Percentiles rank a stretch among this genome's conserved stretches.
phyloP scores from a whole-genome alignment of 2,113 vertebrate species.

The Bostrychus sinensis region DNA sequence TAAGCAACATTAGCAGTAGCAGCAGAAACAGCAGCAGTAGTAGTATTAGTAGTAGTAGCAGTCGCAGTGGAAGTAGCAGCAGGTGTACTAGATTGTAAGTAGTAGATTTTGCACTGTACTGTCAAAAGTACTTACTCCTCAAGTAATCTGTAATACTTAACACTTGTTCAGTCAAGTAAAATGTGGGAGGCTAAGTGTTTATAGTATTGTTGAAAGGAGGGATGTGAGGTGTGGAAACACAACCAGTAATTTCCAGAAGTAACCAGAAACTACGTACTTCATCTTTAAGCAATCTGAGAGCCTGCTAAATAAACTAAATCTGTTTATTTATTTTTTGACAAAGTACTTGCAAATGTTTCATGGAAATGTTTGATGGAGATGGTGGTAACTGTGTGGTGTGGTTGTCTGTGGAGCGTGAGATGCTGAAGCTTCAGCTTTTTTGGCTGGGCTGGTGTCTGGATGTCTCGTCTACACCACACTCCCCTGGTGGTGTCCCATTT shows the following conservation, averaged over 20 bases:
- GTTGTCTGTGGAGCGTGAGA: conserved; percentile 52
- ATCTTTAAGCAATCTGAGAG: not conserved
- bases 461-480: conserved; percentile 66
- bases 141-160: no score
- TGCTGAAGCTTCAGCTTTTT: conserved; percentile 65
- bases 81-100: no score
- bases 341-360: not conserved
- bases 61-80: no score
- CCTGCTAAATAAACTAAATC: no score
- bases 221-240: not conserved
- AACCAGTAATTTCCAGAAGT: not conserved
- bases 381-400: conserved; percentile 59
- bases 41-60: no score
- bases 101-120: no score
- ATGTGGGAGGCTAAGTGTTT: not conserved
- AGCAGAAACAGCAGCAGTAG: no score
- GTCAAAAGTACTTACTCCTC: not conserved
- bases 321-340: no score
- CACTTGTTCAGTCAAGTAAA: no score
- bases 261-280: not conserved
- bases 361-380: conserved; percentile 12
- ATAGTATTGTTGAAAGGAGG: not conserved
- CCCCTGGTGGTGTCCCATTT: conserved; percentile 62
- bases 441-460: conserved; percentile 70
- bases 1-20: no score